Evolutionary conservation across 2,113 vertebrate genomes (phyloP), one percentile per base, ranked within the genome.

Genomic region (Aleadryas rufinucha): DNA sequence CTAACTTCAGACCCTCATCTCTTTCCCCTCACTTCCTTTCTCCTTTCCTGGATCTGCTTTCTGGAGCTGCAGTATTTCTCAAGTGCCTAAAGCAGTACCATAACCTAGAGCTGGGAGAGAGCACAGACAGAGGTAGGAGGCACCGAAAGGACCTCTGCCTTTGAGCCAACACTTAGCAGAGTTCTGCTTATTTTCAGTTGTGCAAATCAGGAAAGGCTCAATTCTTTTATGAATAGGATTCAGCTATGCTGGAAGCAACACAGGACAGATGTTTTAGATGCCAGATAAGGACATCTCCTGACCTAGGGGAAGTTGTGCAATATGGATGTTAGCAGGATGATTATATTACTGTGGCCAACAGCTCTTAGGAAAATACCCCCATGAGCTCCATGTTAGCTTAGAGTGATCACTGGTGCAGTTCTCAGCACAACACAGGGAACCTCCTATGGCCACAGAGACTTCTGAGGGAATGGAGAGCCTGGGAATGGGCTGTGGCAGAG

Each of bases 231-330:
- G 23, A 87, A 35, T 8, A 87, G 71, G 50, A 87, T 60, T 86
- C 53, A 87, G 78, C 74, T 78, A 72, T 57, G 49, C 78, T 95
- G 93, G 91, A 93, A 93, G 39, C 65, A 84, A 61, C 49, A 61
- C n/a, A 28, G 37, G 88, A 79, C 82, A 93, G 91, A 95, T 82
- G 94, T 91, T 96, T 68, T 8, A 87, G 61, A 92, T 79, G 86
- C 76, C 80, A 90, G 89, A 93, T 66, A 82, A 94, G 87, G 84
- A 87, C 89, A 85, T 71, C 84, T 81, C 75, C 87, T 44, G 82
- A 83, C 78, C 84, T 42, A 69, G 59, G 50, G 78, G 81, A 95
- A 94, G 91, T 95, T 95, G 84, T 84, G 93, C 75, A 96, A 96
- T 15, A 59, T 11, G 15, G 35, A 56, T 12, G 6, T 47, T 30